Base-by-base conservation (phyloP, 2,888 invertebrate genomes). In the Venusia cambrica region DNA sequence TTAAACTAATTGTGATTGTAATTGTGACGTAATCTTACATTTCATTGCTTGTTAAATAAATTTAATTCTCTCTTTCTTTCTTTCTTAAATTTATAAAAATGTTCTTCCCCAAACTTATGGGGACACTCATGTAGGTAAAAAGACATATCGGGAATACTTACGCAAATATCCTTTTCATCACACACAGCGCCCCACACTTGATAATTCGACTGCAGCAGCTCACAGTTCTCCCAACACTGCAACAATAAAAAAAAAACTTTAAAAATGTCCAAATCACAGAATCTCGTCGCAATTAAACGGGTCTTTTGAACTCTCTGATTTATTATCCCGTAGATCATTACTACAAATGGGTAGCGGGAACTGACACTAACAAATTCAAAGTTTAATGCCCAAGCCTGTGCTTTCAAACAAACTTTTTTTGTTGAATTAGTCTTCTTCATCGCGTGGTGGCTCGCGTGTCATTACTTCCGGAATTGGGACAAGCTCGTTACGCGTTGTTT, bases 171-270 rank as follows among this genome's bases (percentile, higher is more conserved):
- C 62, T 90, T 90, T 57, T 92, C 91, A 54, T 91, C 89, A 70
- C 92, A 92, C 69, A 92, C 91, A 45, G 91, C 90, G 26, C 92
- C 92, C 92, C 92, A 92, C 19, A 92, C 89, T 79, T 90, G 90
- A 73, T 91, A 92, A 77, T 92, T 92, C 22, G 91, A 91, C 72
- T 92, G 92, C 46, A 92, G 89, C 53, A 92, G 87, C 69, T 92
- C 92, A 81, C 92, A 92, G 69, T 92, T 92, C 78, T 92, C 92
- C 92, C 92, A 92, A 71, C 92, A 92, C 92, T 92, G 90, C 79
- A 91, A 88, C 88, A 88, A 87, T 70, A 25, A 66, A 63, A 42
- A 40, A 8, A 48, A 37, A 44, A 42, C 49, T 41, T 60, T 51
- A 47, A 54, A 54, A 56, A 55, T 45, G 25, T 36, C 48, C 56